These are phyloP conservation scores for Rissa tridactyla DNA, from an alignment of 2,113 vertebrate genomes.

Conservation along the genomic window DNA sequence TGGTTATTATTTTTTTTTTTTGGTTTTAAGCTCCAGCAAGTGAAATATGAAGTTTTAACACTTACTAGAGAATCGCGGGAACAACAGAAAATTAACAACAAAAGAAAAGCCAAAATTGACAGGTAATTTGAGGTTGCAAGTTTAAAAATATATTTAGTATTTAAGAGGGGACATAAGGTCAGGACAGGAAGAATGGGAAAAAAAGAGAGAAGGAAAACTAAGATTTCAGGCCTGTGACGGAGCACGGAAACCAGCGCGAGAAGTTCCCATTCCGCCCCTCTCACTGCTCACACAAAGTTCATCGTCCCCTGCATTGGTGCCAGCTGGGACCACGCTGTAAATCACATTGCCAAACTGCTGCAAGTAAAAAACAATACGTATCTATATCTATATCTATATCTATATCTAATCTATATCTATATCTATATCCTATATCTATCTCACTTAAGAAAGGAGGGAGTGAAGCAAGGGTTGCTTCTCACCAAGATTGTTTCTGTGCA, in stretches of 20 bases:
- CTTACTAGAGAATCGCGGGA: neutral
- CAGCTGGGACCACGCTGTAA: neutral
- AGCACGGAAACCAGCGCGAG: neutral
- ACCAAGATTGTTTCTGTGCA: neutral
- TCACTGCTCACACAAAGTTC: neutral
- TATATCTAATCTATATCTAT: too few relatives aligned
- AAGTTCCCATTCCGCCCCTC: neutral
- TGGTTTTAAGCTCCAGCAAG: neutral
- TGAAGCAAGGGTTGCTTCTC: neutral
- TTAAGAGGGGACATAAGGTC: neutral
- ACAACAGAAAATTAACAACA: neutral
- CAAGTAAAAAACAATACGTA: neutral
- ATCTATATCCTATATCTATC: neutral
- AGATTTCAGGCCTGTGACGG: neutral
- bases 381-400: neutral
- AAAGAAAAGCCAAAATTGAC: neutral
- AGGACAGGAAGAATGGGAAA: neutral
- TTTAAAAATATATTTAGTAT: neutral
- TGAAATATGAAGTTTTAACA: neutral
- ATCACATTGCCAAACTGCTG: neutral
- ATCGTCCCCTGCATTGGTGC: rapidly evolving
- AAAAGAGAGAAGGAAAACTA: neutral
- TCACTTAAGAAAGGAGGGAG: neutral
- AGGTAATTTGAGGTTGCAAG: neutral
- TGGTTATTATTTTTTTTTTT: too few relatives aligned